A percentile compares a stretch with the other conserved stretches of the same genome.
phyloP scores from a whole-genome alignment of 2,797 vertebrate species.

The Diplodus puntazzo region DNA sequence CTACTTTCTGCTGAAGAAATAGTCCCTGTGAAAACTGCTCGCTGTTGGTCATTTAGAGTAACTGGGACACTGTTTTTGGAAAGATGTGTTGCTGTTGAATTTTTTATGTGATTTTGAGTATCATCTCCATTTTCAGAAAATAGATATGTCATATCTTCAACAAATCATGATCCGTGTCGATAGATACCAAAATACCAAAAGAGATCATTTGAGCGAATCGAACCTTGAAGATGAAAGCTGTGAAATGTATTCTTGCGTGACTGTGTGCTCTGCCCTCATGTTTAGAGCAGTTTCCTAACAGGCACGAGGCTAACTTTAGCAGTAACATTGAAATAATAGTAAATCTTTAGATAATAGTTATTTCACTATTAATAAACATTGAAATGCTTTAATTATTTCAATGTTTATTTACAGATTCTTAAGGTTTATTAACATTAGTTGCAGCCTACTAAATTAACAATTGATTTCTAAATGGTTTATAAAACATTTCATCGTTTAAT shows the following conservation, averaged over 20 bases:
- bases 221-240: not conserved
- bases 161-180: not conserved
- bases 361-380: too few relatives aligned
- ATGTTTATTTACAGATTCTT: too few relatives aligned
- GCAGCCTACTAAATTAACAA: too few relatives aligned
- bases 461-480: too few relatives aligned
- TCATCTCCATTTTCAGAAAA: not conserved
- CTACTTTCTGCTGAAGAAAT: not conserved
- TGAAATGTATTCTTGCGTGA: not conserved
- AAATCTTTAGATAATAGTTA: too few relatives aligned
- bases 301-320: conserved; percentile 39
- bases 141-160: not conserved
- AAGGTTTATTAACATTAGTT: too few relatives aligned
- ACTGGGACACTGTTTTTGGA: not conserved
- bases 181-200: not conserved
- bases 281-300: conserved; percentile 69
- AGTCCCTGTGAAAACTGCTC: not conserved
- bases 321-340: not conserved
- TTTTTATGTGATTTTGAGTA: not conserved
- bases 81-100: not conserved
- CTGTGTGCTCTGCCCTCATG: conserved; percentile 41
- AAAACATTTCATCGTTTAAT: too few relatives aligned
- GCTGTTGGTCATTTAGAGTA: not conserved
- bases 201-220: not conserved
- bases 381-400: too few relatives aligned